Percentiles rank a stretch among this genome's conserved stretches.
Evolutionary conservation across 2,113 vertebrate genomes (phyloP).

Genomic region (Albula glossodonta): DNA sequence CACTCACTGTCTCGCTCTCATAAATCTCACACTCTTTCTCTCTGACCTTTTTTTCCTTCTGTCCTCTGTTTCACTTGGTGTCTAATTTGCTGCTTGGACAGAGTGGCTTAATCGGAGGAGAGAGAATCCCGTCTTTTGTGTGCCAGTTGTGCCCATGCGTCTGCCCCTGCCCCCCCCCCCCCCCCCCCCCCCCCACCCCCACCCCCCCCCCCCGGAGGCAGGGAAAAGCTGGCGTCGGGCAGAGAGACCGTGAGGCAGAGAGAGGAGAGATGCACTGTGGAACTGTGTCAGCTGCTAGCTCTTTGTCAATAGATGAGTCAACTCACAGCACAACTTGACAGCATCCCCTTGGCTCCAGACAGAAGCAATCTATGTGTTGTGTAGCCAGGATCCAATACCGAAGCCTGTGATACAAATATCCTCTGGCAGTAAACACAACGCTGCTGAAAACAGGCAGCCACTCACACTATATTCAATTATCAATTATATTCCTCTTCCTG

Average conservation of each 20-base stretch:
- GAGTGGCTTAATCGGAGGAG: background rate
- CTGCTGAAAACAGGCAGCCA: background rate
- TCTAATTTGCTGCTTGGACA: background rate
- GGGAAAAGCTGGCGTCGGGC: background rate
- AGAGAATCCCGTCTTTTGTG: background rate
- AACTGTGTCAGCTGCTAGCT: conserved; percentile 71
- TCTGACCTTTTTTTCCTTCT: background rate
- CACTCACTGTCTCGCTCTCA: no score
- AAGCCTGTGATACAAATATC: conserved; percentile 41
- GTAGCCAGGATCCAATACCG: conserved; percentile 64
- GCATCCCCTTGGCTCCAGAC: conserved; percentile 79
- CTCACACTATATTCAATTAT: conserved; percentile 18
- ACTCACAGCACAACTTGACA: conserved; percentile 79
- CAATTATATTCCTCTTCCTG: conserved; percentile 26
- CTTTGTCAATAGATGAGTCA: conserved; percentile 82
- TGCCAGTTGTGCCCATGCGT: background rate
- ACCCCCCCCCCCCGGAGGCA: no score
- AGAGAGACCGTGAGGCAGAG: background rate
- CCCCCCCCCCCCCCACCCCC: no score
- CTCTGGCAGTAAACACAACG: conserved; percentile 8
- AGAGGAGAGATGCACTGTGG: conserved; percentile 44
- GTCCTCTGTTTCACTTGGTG: background rate
- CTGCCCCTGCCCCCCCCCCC: conserved; percentile 37
- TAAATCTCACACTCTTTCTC: background rate
- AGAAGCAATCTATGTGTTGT: conserved; percentile 82